Evolutionary conservation across 1,140 invertebrate species (phyloP), one percentile per base, ranked within the genome.

Genomic region (Coenobita brevimanus): DNA sequence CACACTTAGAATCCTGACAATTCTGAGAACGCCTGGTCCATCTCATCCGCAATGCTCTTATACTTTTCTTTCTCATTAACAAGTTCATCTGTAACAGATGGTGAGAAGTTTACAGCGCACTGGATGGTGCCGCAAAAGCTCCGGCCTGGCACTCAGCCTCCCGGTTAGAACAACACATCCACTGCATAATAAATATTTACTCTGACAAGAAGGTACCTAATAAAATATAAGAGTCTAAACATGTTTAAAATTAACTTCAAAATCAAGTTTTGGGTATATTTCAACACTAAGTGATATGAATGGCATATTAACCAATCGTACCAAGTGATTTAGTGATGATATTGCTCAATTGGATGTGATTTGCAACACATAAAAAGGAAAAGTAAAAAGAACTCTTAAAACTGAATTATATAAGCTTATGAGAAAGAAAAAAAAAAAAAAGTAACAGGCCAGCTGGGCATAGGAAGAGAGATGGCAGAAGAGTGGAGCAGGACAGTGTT

Each of bases 61-160:
- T 99, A 99, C 93, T 98, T 98, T 94, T 99, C 98, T 95, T 99
- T 99, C 94, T 99, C 98, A 92, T 96, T 96, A 92, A 99, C 97
- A 94, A 99, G 95, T 93, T 99, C 98, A 96, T 99, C 98, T 99
- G 96, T 91, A 96, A 93, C 62, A 90, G 84, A 90, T 82, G 82
- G 89, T 85, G 89, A 86, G 78, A 88, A 46, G 50, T 82, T 89
- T 71, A 81, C 83, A 86, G 88, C 54, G 38, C 46, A 75, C 17
- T 33, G 27, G 38, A 71, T 38, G 38, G 17, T 50, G 46, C 46
- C 6, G 46, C 46, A n/a, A n/a, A n/a, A n/a, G 46, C 46, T 50
- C 46, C 46, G 46, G 46, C 46, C 46, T 50, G 46, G 46, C 46
- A 50, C 46, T 50, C 46, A 17, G 46, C 46, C 46, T 50, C 46